Evolutionary conservation across 2,797 vertebrate species (phyloP), one percentile per base, ranked within the genome.

Genomic region (Enteromius viviparus): DNA sequence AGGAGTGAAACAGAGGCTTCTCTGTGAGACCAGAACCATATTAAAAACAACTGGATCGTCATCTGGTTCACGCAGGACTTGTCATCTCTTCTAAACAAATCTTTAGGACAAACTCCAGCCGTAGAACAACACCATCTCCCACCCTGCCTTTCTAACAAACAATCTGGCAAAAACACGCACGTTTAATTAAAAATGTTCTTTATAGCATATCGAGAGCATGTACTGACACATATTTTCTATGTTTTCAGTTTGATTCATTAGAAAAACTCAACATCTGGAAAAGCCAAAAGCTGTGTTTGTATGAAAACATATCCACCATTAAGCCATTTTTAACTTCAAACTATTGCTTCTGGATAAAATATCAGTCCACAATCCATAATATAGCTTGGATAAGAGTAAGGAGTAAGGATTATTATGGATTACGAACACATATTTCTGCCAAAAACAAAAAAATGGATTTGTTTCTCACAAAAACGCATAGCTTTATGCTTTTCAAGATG

Each of bases 41-140:
- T 88, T 85, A 89, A 86, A 88, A 89, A 85, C 89, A 86, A 86
- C 78, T 84, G 86, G 40, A 84, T 84, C 80, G 49, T 90, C 90
- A 89, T 92, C 90, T 94, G 91, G 88, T 92, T 93, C 89, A 74
- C 90, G 80, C 87, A 87, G 78, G 76, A 87, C 86, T 81, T 90
- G 87, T 91, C 88, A 89, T 92, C 80, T 87, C 83, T 88, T 70
- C 89, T 90, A 71, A 81, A 49, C 71, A 72, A 72, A 84, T 53
- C 88, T 65, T 85, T 76, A 19, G 47, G 77, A 88, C 68, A 74
- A 80, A 89, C 85, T 79, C 87, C 49, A 68, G 88, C 74, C 82
- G 84, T 5, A 23, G 49, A 45, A 69, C 42, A 29, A 19, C 60
- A 78, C 47, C 51, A n/a, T 29, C 78, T 71, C 10, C 14, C 32